Base-by-base conservation (phyloP, 2,888 invertebrate genomes). In the Polydesmus complanatus region DNA sequence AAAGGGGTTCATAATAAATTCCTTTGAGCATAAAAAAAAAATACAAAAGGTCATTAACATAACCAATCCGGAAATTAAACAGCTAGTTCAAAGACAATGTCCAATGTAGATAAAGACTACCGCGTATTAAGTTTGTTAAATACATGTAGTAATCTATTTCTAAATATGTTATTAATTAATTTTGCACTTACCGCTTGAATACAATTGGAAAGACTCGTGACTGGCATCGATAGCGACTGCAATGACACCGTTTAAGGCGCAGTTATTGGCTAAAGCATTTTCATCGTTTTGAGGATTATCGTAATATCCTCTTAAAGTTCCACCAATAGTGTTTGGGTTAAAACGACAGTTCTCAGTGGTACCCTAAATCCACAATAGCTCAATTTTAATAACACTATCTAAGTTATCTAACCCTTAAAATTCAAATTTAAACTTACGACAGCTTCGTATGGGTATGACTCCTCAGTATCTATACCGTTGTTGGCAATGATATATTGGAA, bases 211-310 rank as follows among this genome's bases (percentile, higher is more conserved):
- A 65, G 83, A 83, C 71, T 82, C 79, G 67, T 83, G 86, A 52
- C 85, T 84, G 64, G 93, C 93, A 78, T 94, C 92, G 71, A 93
- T 92, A 69, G 89, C 92, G 57, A 92, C 84, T 5, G 90, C 81
- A 55, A 92, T 78, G 5, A 93, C 93, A 0, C 93, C 93, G 64
- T 86, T 73, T 0, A 86, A 86, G 61, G 91, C 91, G 56, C 91
- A 81, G 11, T 91, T 92, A 63, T 79, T 74, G 75, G 81, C 80
- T 69, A 94, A 77, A 70, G 83, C 82, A 2, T 80, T 71, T 74
- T 93, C 93, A 71, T 81, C 78, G 1, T 86, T 87, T 51, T 76
- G 68, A 0, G 84, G 81, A 62, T 94, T 78, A 26, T 63, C 58
- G 60, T 50, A 27, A 49, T 53, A 63, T 25, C 64, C 56, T 21